These are phyloP conservation scores for Acromyrmex heyeri DNA, from an alignment of 1,140 invertebrate genomes.

Conservation along the genomic window DNA sequence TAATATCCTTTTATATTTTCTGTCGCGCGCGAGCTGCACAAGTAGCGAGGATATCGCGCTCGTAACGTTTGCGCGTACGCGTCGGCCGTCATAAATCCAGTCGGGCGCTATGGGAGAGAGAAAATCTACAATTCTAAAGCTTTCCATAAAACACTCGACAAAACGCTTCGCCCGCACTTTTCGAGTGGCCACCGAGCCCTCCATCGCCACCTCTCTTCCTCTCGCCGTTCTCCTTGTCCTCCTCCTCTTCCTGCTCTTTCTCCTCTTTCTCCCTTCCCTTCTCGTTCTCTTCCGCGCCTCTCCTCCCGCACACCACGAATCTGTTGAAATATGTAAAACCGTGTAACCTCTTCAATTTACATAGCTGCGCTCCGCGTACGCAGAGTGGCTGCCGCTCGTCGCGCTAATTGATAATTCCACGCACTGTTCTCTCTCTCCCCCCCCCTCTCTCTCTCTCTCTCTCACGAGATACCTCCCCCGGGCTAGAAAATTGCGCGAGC, in stretches of 20 bases:
- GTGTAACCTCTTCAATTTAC: conserved; percentile 87
- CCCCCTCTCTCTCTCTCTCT: neutral
- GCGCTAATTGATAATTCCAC: conserved; percentile 75
- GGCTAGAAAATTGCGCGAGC: conserved; percentile 51
- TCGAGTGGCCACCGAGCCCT: conserved; percentile 79
- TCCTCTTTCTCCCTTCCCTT: conserved; percentile 41
- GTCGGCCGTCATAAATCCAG: conserved; percentile 78
- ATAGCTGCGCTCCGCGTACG: conserved; percentile 79
- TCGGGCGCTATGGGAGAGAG: conserved; percentile 72
- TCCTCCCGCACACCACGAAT: conserved; percentile 64
- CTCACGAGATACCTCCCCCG: conserved; percentile 25
- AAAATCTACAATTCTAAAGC: conserved; percentile 87
- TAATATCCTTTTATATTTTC: conserved; percentile 79
- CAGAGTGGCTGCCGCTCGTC: conserved; percentile 80
- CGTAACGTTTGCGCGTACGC: conserved; percentile 58
- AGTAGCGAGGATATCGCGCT: conserved; percentile 60
- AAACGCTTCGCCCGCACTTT: conserved; percentile 85
- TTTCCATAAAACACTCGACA: conserved; percentile 86
- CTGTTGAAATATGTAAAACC: conserved; percentile 87
- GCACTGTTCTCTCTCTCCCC: conserved; percentile 9
- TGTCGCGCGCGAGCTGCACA: conserved; percentile 33
- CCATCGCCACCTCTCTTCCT: conserved; percentile 32
- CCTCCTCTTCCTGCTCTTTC: conserved; percentile 51
- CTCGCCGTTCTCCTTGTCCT: conserved; percentile 38
- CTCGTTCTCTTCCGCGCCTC: conserved; percentile 30